A percentile compares a stretch with the other conserved stretches of the same genome.
These are phyloP conservation scores for Spinibarbus caldwelli DNA, from an alignment of 2,797 vertebrate species.

Conservation along the genomic window DNA sequence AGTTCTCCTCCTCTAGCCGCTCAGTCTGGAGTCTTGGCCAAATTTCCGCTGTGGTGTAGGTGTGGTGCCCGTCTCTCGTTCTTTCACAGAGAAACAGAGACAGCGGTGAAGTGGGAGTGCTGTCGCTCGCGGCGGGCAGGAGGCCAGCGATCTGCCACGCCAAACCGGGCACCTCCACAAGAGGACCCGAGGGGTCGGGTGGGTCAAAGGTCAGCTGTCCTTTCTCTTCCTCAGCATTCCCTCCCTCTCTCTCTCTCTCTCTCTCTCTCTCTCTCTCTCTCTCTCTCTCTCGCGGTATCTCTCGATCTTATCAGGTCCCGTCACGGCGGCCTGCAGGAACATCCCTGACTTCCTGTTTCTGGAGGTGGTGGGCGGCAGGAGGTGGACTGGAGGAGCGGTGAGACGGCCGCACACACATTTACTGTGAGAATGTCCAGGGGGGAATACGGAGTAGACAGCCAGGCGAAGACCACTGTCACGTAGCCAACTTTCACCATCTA, in stretches of 20 bases:
- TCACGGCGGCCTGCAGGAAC: constrained; percentile 67
- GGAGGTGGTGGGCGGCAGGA: constrained; percentile 40
- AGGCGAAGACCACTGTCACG: constrained; percentile 63
- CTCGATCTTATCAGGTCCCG: constrained; percentile 68
- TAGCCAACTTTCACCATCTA: constrained; percentile 58
- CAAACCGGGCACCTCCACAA: constrained; percentile 51
- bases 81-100: constrained; percentile 53
- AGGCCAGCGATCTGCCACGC: constrained; percentile 62
- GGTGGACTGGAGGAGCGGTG: constrained; percentile 35
- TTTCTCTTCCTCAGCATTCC: neutral
- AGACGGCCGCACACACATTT: constrained; percentile 38
- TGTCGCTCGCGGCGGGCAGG: constrained; percentile 53
- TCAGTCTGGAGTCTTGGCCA: constrained; percentile 78
- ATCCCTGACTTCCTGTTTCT: constrained; percentile 68
- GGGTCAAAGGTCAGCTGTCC: constrained; percentile 55
- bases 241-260: constrained; percentile 20
- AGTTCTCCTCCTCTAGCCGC: constrained; percentile 72
- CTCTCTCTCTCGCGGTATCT: constrained; percentile 36
- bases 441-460: constrained; percentile 58
- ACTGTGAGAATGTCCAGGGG: constrained; percentile 52
- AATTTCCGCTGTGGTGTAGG: constrained; percentile 85
- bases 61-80: constrained; percentile 73
- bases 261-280: constrained; percentile 24
- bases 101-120: constrained; percentile 52
- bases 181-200: constrained; percentile 53